Base-by-base conservation (phyloP, 2,113 vertebrate genomes). In the Carlito syrichta region DNA sequence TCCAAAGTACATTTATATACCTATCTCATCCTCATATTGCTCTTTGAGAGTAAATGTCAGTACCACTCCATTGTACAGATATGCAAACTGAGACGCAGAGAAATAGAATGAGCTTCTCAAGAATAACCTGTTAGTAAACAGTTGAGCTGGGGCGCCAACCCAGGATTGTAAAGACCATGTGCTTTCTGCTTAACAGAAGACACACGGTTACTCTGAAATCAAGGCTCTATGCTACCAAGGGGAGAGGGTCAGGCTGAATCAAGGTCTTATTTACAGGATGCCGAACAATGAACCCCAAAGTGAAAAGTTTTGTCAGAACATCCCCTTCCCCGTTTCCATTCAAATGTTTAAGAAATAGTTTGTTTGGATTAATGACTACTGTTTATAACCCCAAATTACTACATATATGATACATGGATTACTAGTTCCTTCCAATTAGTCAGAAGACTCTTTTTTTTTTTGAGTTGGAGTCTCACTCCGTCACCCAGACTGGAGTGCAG, bases 321-420 rank as follows among this genome's bases (percentile, higher is more conserved):
- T 1, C 9, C 30, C 35, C 17, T 43, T n/a, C 11, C 71, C 30
- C 2, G 3, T n/a, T 5, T 43, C n/a, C 25, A 27, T 60, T 52
- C 62, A 74, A 11, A 73, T 56, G 52, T 12, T n/a, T 76, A 58
- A 84, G 27, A 83, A 82, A 63, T 38, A 45, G 40, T 84, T 73
- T 68, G 45, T 94, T 95, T 94, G 78, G 81, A 38, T 86, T 96
- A 45, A 38, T 60, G 81, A 60, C 62, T 74, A 11, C n/a, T 82
- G 63, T 81, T 76, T 78, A 54, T 6, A 62, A 86, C 45, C 76
- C 32, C 40, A 48, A 78, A 76, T 56, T 35, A 25, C 43, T 54
- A 20, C 30, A 17, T 66, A 4, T 13, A 7, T 66, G 16, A 1
- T 71, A 9, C 30, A 19, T 32, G 38, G 52, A 16, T 91, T 35